Conservation (phyloP, 2,797 vertebrate genomes). For the Brachyrhaphis roseni region DNA sequence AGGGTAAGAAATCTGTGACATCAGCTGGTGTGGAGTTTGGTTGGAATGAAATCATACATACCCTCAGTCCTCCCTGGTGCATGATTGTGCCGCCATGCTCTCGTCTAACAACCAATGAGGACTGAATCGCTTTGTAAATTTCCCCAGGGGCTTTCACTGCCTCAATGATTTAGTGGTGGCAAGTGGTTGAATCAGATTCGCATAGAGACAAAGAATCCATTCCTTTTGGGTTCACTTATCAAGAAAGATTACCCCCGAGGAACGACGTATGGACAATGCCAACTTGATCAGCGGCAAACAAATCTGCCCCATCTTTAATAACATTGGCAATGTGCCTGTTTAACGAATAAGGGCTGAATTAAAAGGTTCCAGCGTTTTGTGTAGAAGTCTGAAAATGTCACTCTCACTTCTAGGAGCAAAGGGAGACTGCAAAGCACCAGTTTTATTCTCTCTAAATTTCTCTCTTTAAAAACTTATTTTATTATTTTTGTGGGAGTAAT, state of each 20-base stretch:
- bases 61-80: constrained; percentile 57
- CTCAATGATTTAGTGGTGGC: constrained; percentile 74
- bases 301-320: constrained; percentile 76
- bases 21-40: constrained; percentile 67
- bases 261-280: constrained; percentile 65
- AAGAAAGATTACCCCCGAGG: constrained; percentile 73
- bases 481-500: constrained; percentile 42
- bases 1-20: constrained; percentile 51
- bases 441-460: constrained; percentile 50
- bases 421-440: constrained; percentile 51
- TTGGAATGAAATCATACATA: constrained; percentile 69
- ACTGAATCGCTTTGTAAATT: constrained; percentile 77
- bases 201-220: constrained; percentile 75
- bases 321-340: constrained; percentile 61
- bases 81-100: constrained; percentile 71
- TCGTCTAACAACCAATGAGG: constrained; percentile 74
- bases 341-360: constrained; percentile 68
- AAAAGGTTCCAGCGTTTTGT: constrained; percentile 54
- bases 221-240: constrained; percentile 70
- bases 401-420: constrained; percentile 59
- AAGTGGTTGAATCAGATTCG: constrained; percentile 80
- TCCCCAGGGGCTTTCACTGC: constrained; percentile 73
- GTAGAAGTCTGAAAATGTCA: constrained; percentile 72
- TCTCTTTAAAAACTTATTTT: constrained; percentile 62
- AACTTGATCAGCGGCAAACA: constrained; percentile 75